Base-by-base conservation (phyloP, 2,113 vertebrate genomes). In the Triplophysa siluroides region DNA sequence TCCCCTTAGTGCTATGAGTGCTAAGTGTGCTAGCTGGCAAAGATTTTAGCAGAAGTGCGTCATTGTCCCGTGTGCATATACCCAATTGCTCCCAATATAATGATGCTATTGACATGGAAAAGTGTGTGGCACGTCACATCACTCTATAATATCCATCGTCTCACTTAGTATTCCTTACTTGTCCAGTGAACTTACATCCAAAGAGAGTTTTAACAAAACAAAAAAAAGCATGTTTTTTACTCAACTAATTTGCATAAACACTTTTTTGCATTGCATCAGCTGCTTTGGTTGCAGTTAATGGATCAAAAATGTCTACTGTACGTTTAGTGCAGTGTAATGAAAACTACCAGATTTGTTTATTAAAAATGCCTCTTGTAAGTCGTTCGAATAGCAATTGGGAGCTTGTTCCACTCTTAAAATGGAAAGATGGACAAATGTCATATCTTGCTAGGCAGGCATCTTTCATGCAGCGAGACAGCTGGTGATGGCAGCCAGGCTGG, bases 391-490 rank as follows among this genome's bases (percentile, higher is more conserved):
- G 26, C 24, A 50, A 6, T n/a, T 33, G 6, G 43, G 64, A 77
- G 18, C 45, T 33, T 77, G 74, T 77, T 38, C 24, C 43, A 64
- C 19, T 50, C 24, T 14, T 65, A 13, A 54, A 75, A 13, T 74
- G 33, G 33, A 38, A 74, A 9, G 71, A 75, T 45, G 38, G 58
- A 63, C 41, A 26, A 19, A 45, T 75, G 0, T 47, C 23, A 62
- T 76, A 76, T 76, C 74, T 76, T 21, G 45, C 50, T 38, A 16
- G 24, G 18, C 74, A 77, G 74, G 62, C 62, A 13, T 38, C 11
- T 33, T 43, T 76, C 74, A 50, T 38, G 74, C 38, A 26, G 74
- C 1, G 62, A 65, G 61, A 65, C 62, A 77, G 74, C 74, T 76
- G 74, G 74, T 8, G 74, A 65, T 76, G 19, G 24, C 61, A 76